Evolutionary conservation across 2,888 invertebrate genomes (phyloP), one percentile per base, ranked within the genome.

Genomic region (Cephus rjabovi): DNA sequence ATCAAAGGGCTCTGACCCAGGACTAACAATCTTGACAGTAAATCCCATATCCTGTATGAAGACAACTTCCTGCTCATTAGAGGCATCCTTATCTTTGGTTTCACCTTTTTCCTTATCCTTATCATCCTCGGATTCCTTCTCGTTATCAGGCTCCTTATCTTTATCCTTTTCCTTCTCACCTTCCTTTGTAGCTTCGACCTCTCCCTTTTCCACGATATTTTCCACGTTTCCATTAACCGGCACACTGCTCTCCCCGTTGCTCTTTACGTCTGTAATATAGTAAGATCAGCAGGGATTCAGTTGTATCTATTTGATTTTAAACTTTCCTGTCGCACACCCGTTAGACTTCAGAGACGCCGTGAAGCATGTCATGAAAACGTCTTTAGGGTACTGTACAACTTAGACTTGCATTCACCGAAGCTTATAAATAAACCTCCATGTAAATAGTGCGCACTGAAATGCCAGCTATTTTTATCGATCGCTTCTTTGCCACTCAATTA

Each of bases 11-110:
- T 98, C 98, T 12, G 97, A 94, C 1, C 97, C 97, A 12, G 98
- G 98, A 87, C 97, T 96, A 79, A 96, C 95, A 87, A 99, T 97
- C 92, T 98, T 97, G n/a, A 99, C 97, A 77, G 96, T 97, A 90
- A 98, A 97, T 75, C 98, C 97, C 93, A 96, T 94, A 89, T 98
- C 98, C 90, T 98, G 98, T 87, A 98, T 95, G 86, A 97, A 96
- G 81, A 97, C 96, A 77, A 97, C 96, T 92, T 96, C 96, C 79
- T 96, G 95, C 84, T 96, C 95, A 35, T 90, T 89, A 75, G 89
- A 90, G 78, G 88, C 88, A 81, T 93, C 93, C 85, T 94, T 95
- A 81, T 94, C 94, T 78, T 89, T 89, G 30, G 89, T 88, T 81
- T 91, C 90, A 76, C 88, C 88, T 69, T 85, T 86, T 23, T 88